phyloP scores from a whole-genome alignment of 2,797 vertebrate species.

The Gobionotothen gibberifrons region DNA sequence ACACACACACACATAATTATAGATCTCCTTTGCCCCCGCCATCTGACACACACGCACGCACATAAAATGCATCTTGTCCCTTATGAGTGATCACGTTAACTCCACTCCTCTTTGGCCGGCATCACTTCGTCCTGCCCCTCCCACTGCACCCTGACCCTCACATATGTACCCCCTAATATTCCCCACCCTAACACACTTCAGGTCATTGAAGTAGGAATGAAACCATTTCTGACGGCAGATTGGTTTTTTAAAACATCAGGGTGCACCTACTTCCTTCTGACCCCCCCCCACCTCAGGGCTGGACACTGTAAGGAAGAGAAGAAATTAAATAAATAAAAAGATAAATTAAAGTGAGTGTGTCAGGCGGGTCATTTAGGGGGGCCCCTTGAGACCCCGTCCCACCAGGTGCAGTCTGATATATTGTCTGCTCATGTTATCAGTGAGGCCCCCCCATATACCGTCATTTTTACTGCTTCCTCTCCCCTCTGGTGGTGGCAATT shows the following conservation, averaged over 20 bases:
- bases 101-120: constrained; percentile 87
- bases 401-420: constrained; percentile 88
- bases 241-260: constrained; percentile 89
- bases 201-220: constrained; percentile 92
- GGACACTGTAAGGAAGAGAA: constrained; percentile 89
- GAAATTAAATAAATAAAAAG: constrained; percentile 83
- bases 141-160: constrained; percentile 55
- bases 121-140: constrained; percentile 84
- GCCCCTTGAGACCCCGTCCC: constrained; percentile 76
- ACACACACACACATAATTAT: constrained; percentile 28
- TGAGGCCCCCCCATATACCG: constrained; percentile 64
- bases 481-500: constrained; percentile 78
- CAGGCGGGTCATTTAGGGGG: constrained; percentile 46
- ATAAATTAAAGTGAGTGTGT: constrained; percentile 72
- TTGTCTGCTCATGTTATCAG: constrained; percentile 84
- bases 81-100: constrained; percentile 90
- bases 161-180: constrained; percentile 27
- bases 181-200: constrained; percentile 75
- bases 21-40: constrained; percentile 2
- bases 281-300: constrained; percentile 86
- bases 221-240: constrained; percentile 92
- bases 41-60: constrained; percentile 22
- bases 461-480: constrained; percentile 82
- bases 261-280: constrained; percentile 88
- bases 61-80: constrained; percentile 77